Base-by-base conservation (phyloP, 2,888 invertebrate genomes). In the Acronicta psi region DNA sequence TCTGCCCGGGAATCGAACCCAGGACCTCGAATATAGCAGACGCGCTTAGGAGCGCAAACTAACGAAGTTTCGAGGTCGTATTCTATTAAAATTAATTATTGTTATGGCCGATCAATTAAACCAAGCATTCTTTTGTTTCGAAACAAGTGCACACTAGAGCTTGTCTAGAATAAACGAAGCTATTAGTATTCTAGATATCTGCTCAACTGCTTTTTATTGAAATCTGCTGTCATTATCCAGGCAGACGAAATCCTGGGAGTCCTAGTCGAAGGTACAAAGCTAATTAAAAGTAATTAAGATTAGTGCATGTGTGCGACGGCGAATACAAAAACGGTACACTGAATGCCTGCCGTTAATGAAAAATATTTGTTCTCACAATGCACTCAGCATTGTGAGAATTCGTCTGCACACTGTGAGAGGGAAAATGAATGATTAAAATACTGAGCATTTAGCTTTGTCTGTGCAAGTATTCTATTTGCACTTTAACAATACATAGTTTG, bases 251-350 rank as follows among this genome's bases (percentile, higher is more conserved):
- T 36, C 29, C 18, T 54, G 49, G 49, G 17, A 54, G 23, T 10
- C 43, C 13, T 11, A 36, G 16, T 14, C 25, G 17, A 45, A 50
- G 36, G 16, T 58, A 58, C 36, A 53, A 50, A 46, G 20, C 25
- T 71, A 65, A 68, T 51, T 59, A 49, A 71, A 70, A 53, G 46
- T 59, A 65, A 59, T 70, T 65, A 71, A 65, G 59, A 71, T 71
- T 50, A 38, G 17, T 25, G n/a, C 18, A 46, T 40, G 38, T 64
- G 45, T 53, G 50, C 14, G 25, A 38, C 14, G 40, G 37, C 31
- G 40, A 34, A 67, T 46, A 51, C 5, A 71, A 70, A 63, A 49
- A 36, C 47, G 50, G 29, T 25, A 56, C 70, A 56, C 29, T 18
- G 38, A 49, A 49, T 38, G 52, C 41, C 8, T 31, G 17, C 29